phyloP scores from a whole-genome alignment of 2,888 invertebrate genomes.

The Trisateles emortualis region DNA sequence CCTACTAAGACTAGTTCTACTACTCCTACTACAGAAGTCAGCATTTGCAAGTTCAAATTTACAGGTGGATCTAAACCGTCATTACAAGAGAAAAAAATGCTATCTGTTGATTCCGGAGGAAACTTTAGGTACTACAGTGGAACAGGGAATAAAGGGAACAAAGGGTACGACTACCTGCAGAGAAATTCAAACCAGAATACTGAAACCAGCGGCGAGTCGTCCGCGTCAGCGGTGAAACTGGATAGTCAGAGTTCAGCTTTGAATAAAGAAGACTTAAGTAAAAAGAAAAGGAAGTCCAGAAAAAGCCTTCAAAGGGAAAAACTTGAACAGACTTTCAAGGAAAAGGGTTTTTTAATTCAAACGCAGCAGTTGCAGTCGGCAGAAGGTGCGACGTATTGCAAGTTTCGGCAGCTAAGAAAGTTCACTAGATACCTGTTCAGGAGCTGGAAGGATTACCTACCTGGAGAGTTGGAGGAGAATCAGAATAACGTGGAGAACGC shows the following conservation, averaged over 20 bases:
- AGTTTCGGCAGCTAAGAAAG: conserved; percentile 95
- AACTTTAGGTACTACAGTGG: conserved; percentile 96
- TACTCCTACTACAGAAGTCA: conserved; percentile 94
- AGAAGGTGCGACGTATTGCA: conserved; percentile 97
- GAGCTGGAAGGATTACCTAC: conserved; percentile 97
- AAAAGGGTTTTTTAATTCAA: conserved; percentile 96
- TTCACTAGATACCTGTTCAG: conserved; percentile 96
- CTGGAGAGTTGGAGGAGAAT: conserved; percentile 89
- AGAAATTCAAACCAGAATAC: conserved; percentile 87
- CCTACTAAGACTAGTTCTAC: conserved; percentile 90
- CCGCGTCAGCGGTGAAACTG: conserved; percentile 49
- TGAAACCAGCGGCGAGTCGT: conserved; percentile 52
- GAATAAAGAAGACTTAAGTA: conserved; percentile 75
- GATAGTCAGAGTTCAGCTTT: conserved; percentile 39
- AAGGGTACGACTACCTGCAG: conserved; percentile 93
- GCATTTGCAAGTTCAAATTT: conserved; percentile 97
- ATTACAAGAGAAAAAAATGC: conserved; percentile 96
- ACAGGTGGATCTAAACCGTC: conserved; percentile 96
- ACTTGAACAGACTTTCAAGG: conserved; percentile 96
- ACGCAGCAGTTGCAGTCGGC: conserved; percentile 97
- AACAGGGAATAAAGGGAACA: conserved; percentile 93
- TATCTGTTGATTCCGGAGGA: conserved; percentile 95
- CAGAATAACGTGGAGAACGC: conserved; percentile 28
- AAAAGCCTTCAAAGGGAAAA: conserved; percentile 95
- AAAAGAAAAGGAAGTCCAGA: conserved; percentile 91